phyloP scores from a whole-genome alignment of 2,888 invertebrate species.

The Petrolisthes manimaculis region DNA sequence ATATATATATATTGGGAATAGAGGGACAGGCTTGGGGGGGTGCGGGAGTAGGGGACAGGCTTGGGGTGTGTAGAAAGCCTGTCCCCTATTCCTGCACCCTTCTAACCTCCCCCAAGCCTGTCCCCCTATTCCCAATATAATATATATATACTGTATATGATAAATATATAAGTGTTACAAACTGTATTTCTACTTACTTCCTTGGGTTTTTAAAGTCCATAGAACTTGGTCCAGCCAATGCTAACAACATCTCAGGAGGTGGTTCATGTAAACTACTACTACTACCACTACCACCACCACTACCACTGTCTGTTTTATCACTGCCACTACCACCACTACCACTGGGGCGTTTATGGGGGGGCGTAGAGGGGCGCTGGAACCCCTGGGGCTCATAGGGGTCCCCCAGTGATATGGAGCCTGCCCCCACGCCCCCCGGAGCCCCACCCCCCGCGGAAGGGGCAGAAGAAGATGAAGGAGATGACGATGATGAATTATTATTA shows the following conservation, averaged over 20 bases:
- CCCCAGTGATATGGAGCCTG: constrained; percentile 44
- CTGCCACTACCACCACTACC: constrained; percentile 15
- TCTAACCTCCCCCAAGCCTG: too few relatives aligned
- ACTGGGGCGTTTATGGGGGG: constrained; percentile 34
- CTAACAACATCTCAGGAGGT: constrained; percentile 60
- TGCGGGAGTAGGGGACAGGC: too few relatives aligned
- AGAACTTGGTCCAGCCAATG: constrained; percentile 60
- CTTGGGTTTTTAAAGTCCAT: constrained; percentile 12
- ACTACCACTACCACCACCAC: background rate
- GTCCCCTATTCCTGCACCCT: too few relatives aligned
- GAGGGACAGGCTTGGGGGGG: too few relatives aligned
- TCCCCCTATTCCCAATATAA: background rate
- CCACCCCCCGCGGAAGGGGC: too few relatives aligned
- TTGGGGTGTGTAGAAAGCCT: too few relatives aligned
- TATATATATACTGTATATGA: background rate
- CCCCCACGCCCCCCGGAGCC: background rate
- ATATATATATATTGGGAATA: too few relatives aligned
- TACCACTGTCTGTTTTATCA: background rate
- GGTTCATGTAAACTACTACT: constrained; percentile 29
- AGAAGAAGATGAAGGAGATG: too few relatives aligned
- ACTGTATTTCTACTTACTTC: too few relatives aligned
- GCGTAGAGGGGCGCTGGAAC: constrained; percentile 53
- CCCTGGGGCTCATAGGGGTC: constrained; percentile 64
- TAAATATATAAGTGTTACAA: background rate
- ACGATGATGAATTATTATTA: too few relatives aligned